These are phyloP conservation scores for Neuroscelio doddi DNA, from an alignment of 2,888 invertebrate genomes.

Conservation along the genomic window DNA sequence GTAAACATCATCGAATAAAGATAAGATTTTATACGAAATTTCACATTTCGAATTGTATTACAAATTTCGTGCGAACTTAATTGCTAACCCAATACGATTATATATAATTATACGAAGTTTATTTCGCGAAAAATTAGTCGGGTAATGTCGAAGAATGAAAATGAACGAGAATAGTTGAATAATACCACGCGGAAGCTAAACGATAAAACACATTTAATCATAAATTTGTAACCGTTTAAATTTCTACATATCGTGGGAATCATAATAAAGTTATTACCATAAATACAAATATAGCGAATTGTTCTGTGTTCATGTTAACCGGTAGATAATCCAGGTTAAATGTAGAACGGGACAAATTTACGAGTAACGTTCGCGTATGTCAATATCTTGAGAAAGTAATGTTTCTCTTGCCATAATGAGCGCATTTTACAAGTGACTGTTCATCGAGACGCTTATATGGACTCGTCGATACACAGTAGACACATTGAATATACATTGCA, in stretches of 20 bases:
- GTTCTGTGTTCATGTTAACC: constrained; percentile 12
- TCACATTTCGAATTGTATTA: too few relatives aligned
- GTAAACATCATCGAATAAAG: too few relatives aligned
- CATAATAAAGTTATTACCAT: constrained; percentile 25
- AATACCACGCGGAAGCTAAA: too few relatives aligned
- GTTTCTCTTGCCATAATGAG: constrained; percentile 46
- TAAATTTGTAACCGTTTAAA: not conserved
- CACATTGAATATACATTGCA: constrained; percentile 14
- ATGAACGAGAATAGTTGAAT: too few relatives aligned
- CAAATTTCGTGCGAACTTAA: too few relatives aligned
- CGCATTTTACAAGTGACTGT: constrained; percentile 46
- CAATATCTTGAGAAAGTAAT: constrained; percentile 43
- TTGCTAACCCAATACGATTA: too few relatives aligned
- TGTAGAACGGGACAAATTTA: constrained; percentile 43
- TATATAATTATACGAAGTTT: too few relatives aligned
- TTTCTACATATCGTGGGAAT: not conserved
- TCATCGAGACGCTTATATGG: constrained; percentile 44
- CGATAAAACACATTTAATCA: too few relatives aligned
- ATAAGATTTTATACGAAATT: too few relatives aligned
- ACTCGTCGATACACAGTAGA: constrained; percentile 26
- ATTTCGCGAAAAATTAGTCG: too few relatives aligned
- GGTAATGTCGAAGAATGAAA: too few relatives aligned
- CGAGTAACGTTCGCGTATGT: constrained; percentile 39
- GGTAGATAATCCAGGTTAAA: constrained; percentile 33
- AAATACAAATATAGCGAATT: constrained; percentile 22